A percentile compares a stretch with the other conserved stretches of the same genome.
phyloP scores from a whole-genome alignment of 1,140 invertebrate species.

The Cherax quadricarinatus region DNA sequence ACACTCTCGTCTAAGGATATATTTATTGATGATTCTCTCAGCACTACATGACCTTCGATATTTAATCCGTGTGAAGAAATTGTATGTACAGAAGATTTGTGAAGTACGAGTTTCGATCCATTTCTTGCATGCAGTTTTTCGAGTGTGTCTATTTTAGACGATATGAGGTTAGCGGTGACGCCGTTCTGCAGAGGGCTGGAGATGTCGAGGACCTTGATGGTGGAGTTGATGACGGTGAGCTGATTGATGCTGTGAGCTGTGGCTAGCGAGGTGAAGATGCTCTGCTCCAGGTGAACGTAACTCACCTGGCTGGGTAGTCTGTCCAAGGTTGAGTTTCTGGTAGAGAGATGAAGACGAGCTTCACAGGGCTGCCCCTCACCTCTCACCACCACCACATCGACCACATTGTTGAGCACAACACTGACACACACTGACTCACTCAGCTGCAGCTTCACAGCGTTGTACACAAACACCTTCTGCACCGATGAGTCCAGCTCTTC shows the following conservation, averaged over 20 bases:
- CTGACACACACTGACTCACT: neutral
- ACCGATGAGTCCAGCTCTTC: neutral
- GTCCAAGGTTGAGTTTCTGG: neutral
- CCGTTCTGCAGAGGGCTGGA: neutral
- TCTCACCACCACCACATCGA: neutral
- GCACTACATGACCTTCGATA: neutral
- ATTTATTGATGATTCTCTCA: neutral
- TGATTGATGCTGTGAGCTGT: neutral
- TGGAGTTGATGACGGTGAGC: neutral
- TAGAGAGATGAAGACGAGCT: neutral
- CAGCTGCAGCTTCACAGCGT: neutral
- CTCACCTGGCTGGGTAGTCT: neutral
- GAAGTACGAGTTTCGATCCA: too few species aligned
- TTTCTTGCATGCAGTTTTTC: neutral
- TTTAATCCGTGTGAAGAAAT: neutral
- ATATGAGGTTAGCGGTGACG: neutral
- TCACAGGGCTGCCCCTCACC: neutral
- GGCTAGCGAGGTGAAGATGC: neutral
- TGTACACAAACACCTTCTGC: neutral
- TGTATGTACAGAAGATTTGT: neutral
- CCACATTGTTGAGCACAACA: neutral
- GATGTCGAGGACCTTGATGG: neutral
- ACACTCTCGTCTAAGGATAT: neutral
- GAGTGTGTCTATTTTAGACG: neutral
- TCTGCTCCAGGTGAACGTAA: neutral